phyloP scores from a whole-genome alignment of 2,888 invertebrate species.

The Cinara cedri region DNA sequence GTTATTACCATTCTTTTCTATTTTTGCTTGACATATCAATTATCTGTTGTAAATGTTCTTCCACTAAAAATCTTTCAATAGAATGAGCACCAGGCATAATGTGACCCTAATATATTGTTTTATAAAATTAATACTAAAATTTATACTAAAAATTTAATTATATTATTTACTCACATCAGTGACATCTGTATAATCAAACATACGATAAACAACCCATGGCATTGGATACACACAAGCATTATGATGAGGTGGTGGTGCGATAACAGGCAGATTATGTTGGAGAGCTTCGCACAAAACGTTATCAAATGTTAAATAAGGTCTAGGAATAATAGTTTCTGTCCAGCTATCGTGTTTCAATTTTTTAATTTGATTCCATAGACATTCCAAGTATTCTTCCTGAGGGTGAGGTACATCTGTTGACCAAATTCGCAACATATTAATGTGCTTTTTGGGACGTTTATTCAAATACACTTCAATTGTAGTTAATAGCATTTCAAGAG shows the following conservation, averaged over 20 bases:
- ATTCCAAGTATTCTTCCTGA: conserved; percentile 88
- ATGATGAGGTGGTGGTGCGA: conserved; percentile 91
- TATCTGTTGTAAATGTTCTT: conserved; percentile 94
- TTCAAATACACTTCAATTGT: conserved; percentile 91
- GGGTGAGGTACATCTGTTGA: conserved; percentile 91
- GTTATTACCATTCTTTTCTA: conserved; percentile 83
- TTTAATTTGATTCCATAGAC: conserved; percentile 92
- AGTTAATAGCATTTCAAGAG: conserved; percentile 85
- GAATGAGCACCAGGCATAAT: conserved; percentile 94
- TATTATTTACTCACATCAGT: conserved; percentile 71
- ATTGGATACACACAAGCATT: conserved; percentile 89
- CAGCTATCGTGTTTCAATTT: conserved; percentile 93
- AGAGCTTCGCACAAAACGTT: conserved; percentile 92
- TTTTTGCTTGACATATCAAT: conserved; percentile 86
- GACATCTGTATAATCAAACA: conserved; percentile 99
- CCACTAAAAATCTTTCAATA: conserved; percentile 95
- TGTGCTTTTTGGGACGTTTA: conserved; percentile 90
- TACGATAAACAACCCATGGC: conserved; percentile 91
- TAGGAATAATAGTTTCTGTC: conserved; percentile 94
- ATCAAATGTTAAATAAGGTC: conserved; percentile 96
- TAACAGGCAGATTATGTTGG: conserved; percentile 91
- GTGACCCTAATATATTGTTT: conserved; percentile 65
- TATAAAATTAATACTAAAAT: conserved; percentile 46
- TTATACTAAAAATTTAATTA: neutral
- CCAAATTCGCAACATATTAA: conserved; percentile 92